Evolutionary conservation across 2,888 invertebrate genomes (phyloP).

Genomic region (Heliconius erato): DNA sequence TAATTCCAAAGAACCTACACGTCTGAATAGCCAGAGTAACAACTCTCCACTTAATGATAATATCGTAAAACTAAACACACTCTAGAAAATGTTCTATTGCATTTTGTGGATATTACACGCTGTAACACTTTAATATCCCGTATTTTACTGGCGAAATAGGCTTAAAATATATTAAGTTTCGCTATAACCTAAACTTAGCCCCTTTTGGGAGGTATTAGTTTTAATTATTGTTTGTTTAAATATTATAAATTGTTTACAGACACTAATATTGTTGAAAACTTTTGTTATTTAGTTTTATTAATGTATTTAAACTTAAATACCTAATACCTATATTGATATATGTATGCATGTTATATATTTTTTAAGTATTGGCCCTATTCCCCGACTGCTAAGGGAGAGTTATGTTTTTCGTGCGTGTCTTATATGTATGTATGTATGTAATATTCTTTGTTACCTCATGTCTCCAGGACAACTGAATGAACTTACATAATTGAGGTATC

Average conservation of each 20-base stretch:
- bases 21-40: background rate
- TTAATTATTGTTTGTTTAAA: slow-evolving; percentile 13
- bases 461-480: too few relatives aligned
- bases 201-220: slow-evolving; percentile 30
- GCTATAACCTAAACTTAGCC: slow-evolving; percentile 27
- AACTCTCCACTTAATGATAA: background rate
- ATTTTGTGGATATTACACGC: slow-evolving; percentile 37
- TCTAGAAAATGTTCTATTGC: slow-evolving; percentile 37
- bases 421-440: too few relatives aligned
- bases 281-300: background rate
- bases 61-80: slow-evolving; percentile 3
- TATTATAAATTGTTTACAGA: background rate
- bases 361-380: too few relatives aligned
- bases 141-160: slow-evolving; percentile 35
- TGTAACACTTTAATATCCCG: slow-evolving; percentile 40
- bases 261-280: background rate
- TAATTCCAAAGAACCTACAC: background rate
- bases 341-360: too few relatives aligned
- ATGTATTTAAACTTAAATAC: background rate
- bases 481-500: too few relatives aligned
- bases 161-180: slow-evolving; percentile 43
- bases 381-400: too few relatives aligned
- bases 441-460: too few relatives aligned
- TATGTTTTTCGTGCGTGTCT: too few relatives aligned
- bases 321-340: too few relatives aligned